Evolutionary conservation across 2,888 invertebrate genomes (phyloP).

Genomic region (Tipula confusa): DNA sequence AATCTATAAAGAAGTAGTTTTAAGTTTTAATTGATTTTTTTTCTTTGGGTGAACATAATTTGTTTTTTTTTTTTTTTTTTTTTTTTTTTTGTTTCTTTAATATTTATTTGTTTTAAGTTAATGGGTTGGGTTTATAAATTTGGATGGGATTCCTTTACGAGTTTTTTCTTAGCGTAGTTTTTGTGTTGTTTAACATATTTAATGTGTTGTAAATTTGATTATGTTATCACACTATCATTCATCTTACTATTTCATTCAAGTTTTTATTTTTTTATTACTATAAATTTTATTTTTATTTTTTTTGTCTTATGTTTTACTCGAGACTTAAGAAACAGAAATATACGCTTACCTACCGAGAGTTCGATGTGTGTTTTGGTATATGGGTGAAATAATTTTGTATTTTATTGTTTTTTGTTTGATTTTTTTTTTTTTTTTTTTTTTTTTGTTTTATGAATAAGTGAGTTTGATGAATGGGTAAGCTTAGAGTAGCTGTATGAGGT

Average conservation of each 20-base stretch:
- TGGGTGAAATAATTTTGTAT: not conserved
- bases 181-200: slow-evolving; percentile 20
- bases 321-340: not conserved
- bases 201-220: slow-evolving; percentile 25
- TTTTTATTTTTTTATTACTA: not conserved
- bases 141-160: slow-evolving; percentile 12
- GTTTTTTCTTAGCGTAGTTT: not conserved
- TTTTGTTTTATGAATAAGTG: not conserved
- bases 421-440: not conserved
- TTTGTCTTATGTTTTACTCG: not conserved
- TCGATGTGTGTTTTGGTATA: not conserved
- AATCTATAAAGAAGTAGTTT: not conserved
- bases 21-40: slow-evolving; percentile 1
- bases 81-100: not conserved
- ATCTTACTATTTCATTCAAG: slow-evolving; percentile 14
- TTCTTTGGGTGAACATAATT: slow-evolving; percentile 12
- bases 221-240: slow-evolving; percentile 25
- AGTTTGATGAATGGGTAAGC: not conserved
- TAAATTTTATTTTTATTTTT: not conserved
- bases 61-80: not conserved
- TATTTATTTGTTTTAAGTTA: slow-evolving; percentile 8
- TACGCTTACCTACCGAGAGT: not conserved
- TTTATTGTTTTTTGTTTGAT: slow-evolving; percentile 10
- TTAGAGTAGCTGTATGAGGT: not conserved
- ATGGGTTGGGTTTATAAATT: not conserved